phyloP scores from a whole-genome alignment of 2,888 invertebrate genomes.

The Eupithecia abbreviata region DNA sequence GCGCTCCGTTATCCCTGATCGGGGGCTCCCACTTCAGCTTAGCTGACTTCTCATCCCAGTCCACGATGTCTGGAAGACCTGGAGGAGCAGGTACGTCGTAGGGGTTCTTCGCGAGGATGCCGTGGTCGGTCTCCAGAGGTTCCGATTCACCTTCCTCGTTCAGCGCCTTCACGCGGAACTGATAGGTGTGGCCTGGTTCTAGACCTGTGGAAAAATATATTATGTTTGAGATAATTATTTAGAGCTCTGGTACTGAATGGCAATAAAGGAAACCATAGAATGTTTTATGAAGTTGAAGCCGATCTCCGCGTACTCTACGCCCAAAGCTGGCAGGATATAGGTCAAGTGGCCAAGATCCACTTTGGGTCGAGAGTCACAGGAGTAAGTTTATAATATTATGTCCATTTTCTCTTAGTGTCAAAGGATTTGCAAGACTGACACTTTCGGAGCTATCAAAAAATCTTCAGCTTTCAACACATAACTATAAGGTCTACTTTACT shows the following conservation, averaged over 20 bases:
- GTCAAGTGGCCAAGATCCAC: too few species aligned
- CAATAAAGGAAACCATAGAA: too few species aligned
- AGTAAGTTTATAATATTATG: too few species aligned
- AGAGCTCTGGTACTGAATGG: too few species aligned
- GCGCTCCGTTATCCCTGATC: slow-evolving; percentile 95
- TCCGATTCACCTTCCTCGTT: slow-evolving; percentile 99
- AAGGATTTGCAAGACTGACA: neutral
- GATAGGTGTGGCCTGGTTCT: slow-evolving; percentile 97
- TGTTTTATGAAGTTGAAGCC: too few species aligned
- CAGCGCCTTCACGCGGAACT: slow-evolving; percentile 98
- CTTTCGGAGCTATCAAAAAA: neutral
- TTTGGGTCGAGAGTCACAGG: too few species aligned
- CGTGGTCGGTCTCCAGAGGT: slow-evolving; percentile 94
- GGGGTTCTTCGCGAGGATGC: slow-evolving; percentile 98
- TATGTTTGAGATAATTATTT: neutral
- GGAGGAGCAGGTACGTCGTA: slow-evolving; percentile 95
- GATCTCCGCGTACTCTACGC: too few species aligned
- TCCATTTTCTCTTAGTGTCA: too few species aligned
- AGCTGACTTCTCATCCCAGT: slow-evolving; percentile 95
- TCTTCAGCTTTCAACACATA: neutral
- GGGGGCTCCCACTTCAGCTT: slow-evolving; percentile 96
- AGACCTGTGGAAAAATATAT: slow-evolving; percentile 84
- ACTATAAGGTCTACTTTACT: neutral
- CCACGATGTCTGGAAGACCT: slow-evolving; percentile 94
- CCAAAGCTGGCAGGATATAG: too few species aligned